Percentiles rank a stretch among this genome's conserved stretches.
These are phyloP conservation scores for Pachliopta kotzebuea DNA, from an alignment of 2,888 invertebrate species.

Conservation along the genomic window DNA sequence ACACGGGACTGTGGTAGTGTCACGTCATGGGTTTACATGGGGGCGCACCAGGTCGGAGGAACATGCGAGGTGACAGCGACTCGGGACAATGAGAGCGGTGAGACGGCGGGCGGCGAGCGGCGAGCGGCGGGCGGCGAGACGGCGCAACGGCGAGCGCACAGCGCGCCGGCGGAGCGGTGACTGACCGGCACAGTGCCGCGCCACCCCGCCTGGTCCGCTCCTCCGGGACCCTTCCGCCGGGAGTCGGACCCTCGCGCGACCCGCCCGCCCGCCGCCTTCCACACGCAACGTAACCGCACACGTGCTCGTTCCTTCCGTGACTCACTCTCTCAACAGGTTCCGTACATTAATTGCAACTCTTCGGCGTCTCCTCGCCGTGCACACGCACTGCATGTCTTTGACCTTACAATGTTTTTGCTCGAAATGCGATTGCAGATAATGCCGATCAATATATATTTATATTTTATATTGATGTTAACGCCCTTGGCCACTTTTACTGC, in stretches of 20 bases:
- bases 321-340: slow-evolving; percentile 45
- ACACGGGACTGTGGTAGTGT: slow-evolving; percentile 35
- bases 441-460: too few species aligned
- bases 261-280: slow-evolving; percentile 32
- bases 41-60: slow-evolving; percentile 58
- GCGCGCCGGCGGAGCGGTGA: slow-evolving; percentile 75
- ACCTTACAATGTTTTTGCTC: slow-evolving; percentile 31
- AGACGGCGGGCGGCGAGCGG: slow-evolving; percentile 7
- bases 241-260: slow-evolving; percentile 57
- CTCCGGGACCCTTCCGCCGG: slow-evolving; percentile 75
- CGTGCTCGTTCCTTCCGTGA: slow-evolving; percentile 40
- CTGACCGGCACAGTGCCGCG: slow-evolving; percentile 78
- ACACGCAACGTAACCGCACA: slow-evolving; percentile 51
- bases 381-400: slow-evolving; percentile 28
- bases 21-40: slow-evolving; percentile 63
- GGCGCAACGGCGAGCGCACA: slow-evolving; percentile 61
- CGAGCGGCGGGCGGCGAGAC: slow-evolving; percentile 17
- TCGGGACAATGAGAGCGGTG: slow-evolving; percentile 53
- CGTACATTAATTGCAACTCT: slow-evolving; percentile 35
- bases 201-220: slow-evolving; percentile 68
- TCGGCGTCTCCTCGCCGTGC: slow-evolving; percentile 22
- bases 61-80: slow-evolving; percentile 54
- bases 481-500: too few species aligned
- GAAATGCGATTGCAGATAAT: slow-evolving; percentile 21
- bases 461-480: too few species aligned